These are phyloP conservation scores for Priocnemis perturbator DNA, from an alignment of 2,888 invertebrate species.

Conservation along the genomic window DNA sequence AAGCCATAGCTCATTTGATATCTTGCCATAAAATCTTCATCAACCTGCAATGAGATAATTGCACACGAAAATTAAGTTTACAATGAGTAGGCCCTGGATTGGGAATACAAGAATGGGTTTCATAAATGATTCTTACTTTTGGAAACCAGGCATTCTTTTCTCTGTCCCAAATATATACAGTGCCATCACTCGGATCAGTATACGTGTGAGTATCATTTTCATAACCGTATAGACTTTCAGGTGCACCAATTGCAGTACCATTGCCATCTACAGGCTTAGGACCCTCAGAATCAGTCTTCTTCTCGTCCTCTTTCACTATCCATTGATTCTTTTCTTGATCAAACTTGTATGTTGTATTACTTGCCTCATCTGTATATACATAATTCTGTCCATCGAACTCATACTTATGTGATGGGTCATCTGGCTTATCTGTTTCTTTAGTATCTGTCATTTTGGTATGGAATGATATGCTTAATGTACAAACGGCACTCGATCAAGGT, in stretches of 20 bases:
- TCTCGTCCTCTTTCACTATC: slow-evolving; percentile 73
- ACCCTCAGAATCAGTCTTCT: slow-evolving; percentile 39
- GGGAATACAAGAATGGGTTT: no score
- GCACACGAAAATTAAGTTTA: slow-evolving; percentile 9
- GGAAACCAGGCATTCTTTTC: slow-evolving; percentile 97
- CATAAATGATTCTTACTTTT: slow-evolving; percentile 77
- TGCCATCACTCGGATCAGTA: slow-evolving; percentile 89
- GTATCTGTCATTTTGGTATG: slow-evolving; percentile 37
- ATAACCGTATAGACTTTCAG: slow-evolving; percentile 79
- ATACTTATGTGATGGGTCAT: slow-evolving; percentile 73
- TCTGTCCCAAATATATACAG: slow-evolving; percentile 93
- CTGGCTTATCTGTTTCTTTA: slow-evolving; percentile 41
- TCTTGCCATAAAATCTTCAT: slow-evolving; percentile 96
- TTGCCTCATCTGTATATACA: slow-evolving; percentile 64
- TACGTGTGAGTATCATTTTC: slow-evolving; percentile 88
- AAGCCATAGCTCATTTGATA: slow-evolving; percentile 98
- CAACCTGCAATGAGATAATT: slow-evolving; percentile 78
- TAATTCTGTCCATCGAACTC: slow-evolving; percentile 74
- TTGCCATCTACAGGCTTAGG: slow-evolving; percentile 18
- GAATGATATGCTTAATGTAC: no score
- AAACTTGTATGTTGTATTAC: slow-evolving; percentile 77
- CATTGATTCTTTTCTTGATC: slow-evolving; percentile 80
- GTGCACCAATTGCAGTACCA: slow-evolving; percentile 60
- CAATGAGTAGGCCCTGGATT: background rate
- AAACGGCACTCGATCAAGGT: background rate